These are phyloP conservation scores for Lepus townsendii DNA, from an alignment of 2,797 vertebrate species.

Conservation along the genomic window DNA sequence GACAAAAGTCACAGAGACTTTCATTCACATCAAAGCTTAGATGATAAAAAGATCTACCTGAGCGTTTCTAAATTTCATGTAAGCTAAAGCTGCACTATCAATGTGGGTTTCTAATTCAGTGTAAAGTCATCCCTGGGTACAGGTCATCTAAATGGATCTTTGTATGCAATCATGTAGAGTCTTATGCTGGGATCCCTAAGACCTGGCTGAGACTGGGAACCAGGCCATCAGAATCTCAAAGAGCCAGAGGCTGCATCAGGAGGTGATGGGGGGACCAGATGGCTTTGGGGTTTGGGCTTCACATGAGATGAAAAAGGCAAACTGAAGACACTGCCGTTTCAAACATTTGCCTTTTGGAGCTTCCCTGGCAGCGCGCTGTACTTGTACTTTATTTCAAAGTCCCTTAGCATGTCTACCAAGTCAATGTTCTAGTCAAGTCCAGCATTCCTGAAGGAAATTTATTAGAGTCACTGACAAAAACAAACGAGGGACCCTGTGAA, in stretches of 20 bases:
- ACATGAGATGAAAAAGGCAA: not conserved
- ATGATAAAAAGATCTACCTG: constrained; percentile 30
- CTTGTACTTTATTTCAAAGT: not conserved
- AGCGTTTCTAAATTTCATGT: constrained; percentile 9
- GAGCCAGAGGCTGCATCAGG: not conserved
- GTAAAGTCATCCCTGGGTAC: not conserved
- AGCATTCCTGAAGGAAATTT: not conserved
- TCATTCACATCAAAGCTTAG: constrained; percentile 12
- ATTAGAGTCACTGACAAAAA: not conserved
- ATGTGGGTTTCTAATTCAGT: not conserved
- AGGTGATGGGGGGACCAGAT: not conserved
- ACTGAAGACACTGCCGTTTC: not conserved
- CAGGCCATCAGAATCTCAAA: constrained; percentile 13
- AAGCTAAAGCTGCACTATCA: not conserved
- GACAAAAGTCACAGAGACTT: constrained; percentile 37
- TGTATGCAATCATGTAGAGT: not conserved
- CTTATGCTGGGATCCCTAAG: constrained; percentile 13
- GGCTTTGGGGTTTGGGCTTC: not conserved
- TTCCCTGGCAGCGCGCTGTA: too few relatives aligned
- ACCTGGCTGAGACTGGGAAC: not conserved
- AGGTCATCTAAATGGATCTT: not conserved
- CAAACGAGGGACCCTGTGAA: not conserved
- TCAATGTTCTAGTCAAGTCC: not conserved
- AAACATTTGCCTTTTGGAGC: not conserved
- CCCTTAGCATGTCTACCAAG: not conserved